Evolutionary conservation across 2,888 invertebrate species (phyloP).

Genomic region (Seira musarum): DNA sequence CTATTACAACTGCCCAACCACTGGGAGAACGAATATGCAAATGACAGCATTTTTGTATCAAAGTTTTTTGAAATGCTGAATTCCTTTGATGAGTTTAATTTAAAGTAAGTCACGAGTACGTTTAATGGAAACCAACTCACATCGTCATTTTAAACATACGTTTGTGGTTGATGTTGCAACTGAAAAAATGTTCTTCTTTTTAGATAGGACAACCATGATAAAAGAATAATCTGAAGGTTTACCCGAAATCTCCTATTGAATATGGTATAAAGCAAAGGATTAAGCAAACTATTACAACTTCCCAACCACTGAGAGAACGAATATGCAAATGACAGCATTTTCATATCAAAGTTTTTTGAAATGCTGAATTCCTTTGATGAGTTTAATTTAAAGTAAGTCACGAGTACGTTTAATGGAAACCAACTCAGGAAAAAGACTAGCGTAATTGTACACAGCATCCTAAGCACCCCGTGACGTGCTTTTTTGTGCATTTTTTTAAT

Average conservation of each 20-base stretch:
- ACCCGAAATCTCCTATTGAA: background rate
- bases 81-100: background rate
- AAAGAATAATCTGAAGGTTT: no score
- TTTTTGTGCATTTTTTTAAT: no score
- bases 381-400: background rate
- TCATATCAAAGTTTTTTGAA: no score
- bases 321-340: background rate
- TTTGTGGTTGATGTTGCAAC: no score
- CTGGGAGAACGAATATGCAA: background rate
- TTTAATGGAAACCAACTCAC: slow-evolving; percentile 1
- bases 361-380: background rate
- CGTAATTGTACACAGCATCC: background rate
- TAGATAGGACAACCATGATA: no score
- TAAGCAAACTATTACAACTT: background rate
- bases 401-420: background rate
- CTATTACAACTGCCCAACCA: background rate
- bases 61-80: no score
- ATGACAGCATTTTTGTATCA: background rate
- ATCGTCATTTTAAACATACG: no score
- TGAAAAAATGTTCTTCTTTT: no score
- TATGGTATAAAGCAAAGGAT: background rate
- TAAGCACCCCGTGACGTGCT: background rate
- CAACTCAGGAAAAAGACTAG: background rate
- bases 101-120: background rate
- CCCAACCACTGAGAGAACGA: background rate